Base-by-base conservation (phyloP, 1,140 invertebrate species). In the Trichonephila clavata region DNA sequence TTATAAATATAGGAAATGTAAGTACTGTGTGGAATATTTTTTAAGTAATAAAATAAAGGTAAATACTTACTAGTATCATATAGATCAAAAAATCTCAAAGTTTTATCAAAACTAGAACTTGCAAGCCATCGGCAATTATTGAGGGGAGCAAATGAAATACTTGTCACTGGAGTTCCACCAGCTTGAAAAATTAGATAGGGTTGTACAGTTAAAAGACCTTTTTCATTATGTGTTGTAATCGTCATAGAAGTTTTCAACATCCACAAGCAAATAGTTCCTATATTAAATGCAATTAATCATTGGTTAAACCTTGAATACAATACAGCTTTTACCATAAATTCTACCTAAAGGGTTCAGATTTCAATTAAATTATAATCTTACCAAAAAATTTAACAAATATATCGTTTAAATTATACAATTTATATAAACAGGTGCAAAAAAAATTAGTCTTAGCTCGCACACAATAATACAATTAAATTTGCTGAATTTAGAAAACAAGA, bases 71-170 rank as follows among this genome's bases (percentile, higher is more conserved):
- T 27, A 13, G 71, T 60, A 61, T 90, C 89, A 59, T 10, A 13
- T 8, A 90, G 60, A 81, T 90, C 71, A 43, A 68, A 90, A 61
- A 90, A 90, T 61, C 81, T 90, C 14, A 90, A 50, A 39, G 89
- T 90, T 90, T 90, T 90, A 39, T 90, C 89, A 39, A 81, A 81
- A 39, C 89, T 81, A 14, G 71, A 90, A 16, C 89, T 83, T 61
- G 81, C 89, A 39, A 90, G 89, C n/a, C n/a, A 90, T 20, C 59
- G 50, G 32, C n/a, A 57, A 21, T 68, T 57, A 39, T 50, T 16
- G 18, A 90, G 18, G 20, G 89, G 68, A 21, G 89, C 89, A 90
- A 90, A 90, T 0, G 50, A 27, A 59, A 90, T 8, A 81, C 89
- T 90, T 5, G 59, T 77, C n/a, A 90, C 24, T 21, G 89, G 89